Conservation (phyloP, 2,113 vertebrate genomes). For the Typhlomys cinereus region DNA sequence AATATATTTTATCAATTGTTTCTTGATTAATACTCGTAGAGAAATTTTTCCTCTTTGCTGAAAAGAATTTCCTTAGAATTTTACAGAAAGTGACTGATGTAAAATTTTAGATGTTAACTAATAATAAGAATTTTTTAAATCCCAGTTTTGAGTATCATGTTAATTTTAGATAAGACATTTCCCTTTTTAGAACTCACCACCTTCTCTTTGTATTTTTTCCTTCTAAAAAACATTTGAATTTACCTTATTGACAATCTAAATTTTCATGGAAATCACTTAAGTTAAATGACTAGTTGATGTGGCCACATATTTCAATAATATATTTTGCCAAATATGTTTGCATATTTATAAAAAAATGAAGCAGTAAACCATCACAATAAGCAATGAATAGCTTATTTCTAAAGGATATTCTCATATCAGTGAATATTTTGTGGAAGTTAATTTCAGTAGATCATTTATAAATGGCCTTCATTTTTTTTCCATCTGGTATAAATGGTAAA, state of each 20-base stretch:
- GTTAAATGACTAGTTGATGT: constrained; percentile 31
- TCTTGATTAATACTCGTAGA: constrained; percentile 43
- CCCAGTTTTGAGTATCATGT: constrained; percentile 13
- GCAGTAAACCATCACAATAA: constrained; percentile 13
- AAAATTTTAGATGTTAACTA: constrained; percentile 49
- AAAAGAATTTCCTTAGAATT: constrained; percentile 51
- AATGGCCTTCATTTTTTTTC: constrained; percentile 13
- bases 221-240: constrained; percentile 48
- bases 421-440: not conserved
- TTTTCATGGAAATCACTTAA: constrained; percentile 44
- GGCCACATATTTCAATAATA: constrained; percentile 25
- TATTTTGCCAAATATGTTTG: constrained; percentile 15
- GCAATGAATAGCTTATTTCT: constrained; percentile 19
- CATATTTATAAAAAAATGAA: not conserved
- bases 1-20: constrained; percentile 51
- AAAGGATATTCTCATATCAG: constrained; percentile 9
- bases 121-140: constrained; percentile 1
- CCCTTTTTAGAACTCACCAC: constrained; percentile 24
- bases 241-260: constrained; percentile 37
- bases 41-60: not conserved
- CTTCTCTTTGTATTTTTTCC: constrained; percentile 19
- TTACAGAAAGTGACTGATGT: constrained; percentile 40
- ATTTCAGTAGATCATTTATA: constrained; percentile 39
- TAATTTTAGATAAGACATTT: constrained; percentile 42
- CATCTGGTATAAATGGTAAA: constrained; percentile 22